A percentile compares a stretch with the other conserved stretches of the same genome.
These are phyloP conservation scores for Lacanobia oleracea DNA, from an alignment of 2,888 invertebrate species.

Conservation along the genomic window DNA sequence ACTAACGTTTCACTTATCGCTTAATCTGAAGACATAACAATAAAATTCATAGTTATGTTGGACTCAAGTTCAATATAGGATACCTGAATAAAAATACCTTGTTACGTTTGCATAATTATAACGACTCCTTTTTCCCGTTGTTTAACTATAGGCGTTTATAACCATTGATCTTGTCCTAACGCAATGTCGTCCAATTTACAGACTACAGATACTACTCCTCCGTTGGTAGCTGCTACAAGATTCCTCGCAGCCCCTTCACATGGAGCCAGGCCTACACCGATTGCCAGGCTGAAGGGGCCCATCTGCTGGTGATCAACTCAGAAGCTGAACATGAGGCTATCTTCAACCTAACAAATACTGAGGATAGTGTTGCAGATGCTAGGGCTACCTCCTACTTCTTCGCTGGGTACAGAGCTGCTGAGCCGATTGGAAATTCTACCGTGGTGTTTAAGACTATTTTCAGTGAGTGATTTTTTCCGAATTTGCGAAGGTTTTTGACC, in stretches of 20 bases:
- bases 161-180: not conserved
- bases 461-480: conserved; percentile 74
- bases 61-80: too few relatives aligned
- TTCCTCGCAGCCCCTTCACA: conserved; percentile 67
- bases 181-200: conserved; percentile 51
- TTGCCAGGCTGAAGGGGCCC: conserved; percentile 76
- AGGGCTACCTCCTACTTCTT: conserved; percentile 72
- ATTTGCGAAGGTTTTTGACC: not conserved
- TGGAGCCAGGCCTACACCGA: conserved; percentile 82
- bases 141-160: not conserved
- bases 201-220: conserved; percentile 73
- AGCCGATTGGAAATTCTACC: conserved; percentile 63
- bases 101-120: too few relatives aligned
- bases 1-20: too few relatives aligned
- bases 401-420: conserved; percentile 77
- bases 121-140: too few relatives aligned
- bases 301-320: conserved; percentile 80
- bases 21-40: too few relatives aligned
- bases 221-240: conserved; percentile 80
- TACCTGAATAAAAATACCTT: too few relatives aligned
- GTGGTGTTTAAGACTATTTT: conserved; percentile 80
- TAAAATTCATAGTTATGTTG: too few relatives aligned
- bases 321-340: conserved; percentile 73
- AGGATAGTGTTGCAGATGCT: conserved; percentile 35
- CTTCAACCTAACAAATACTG: conserved; percentile 65